Percentiles rank a stretch among this genome's conserved stretches.
These are phyloP conservation scores for Heliconius himera DNA, from an alignment of 1,140 invertebrate genomes.

Conservation along the genomic window DNA sequence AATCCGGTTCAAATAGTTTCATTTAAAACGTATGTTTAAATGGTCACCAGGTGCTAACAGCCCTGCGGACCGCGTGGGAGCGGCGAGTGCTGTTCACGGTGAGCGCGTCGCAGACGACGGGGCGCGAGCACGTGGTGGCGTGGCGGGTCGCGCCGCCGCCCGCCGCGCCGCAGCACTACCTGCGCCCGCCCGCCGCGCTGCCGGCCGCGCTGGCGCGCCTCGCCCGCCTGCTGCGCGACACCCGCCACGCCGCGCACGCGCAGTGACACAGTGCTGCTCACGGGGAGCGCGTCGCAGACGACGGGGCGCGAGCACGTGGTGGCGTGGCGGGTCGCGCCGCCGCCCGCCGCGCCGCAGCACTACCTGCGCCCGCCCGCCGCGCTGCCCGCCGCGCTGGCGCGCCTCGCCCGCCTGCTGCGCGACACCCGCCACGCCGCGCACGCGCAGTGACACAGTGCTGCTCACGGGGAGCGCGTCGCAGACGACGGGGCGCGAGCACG, in stretches of 20 bases:
- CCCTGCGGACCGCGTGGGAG: slow-evolving; percentile 90
- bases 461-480: slow-evolving; percentile 94
- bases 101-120: slow-evolving; percentile 92
- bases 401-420: too few relatives aligned
- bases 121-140: slow-evolving; percentile 92
- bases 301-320: slow-evolving; percentile 94
- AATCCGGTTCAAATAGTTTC: too few relatives aligned
- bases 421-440: too few relatives aligned
- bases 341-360: slow-evolving; percentile 50
- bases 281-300: slow-evolving; percentile 93
- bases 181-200: slow-evolving; percentile 40
- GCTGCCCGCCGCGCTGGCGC: slow-evolving; percentile 14
- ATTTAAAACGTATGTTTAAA: too few relatives aligned
- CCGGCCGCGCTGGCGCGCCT: too few relatives aligned
- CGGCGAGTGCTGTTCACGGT: slow-evolving; percentile 93
- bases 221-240: too few relatives aligned
- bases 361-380: slow-evolving; percentile 38
- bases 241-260: too few relatives aligned
- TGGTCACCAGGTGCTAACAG: slow-evolving; percentile 82
- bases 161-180: too few relatives aligned
- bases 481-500: slow-evolving; percentile 94
- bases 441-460: slow-evolving; percentile 61
- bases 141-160: slow-evolving; percentile 94
- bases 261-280: too few relatives aligned
- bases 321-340: slow-evolving; percentile 92